phyloP scores from a whole-genome alignment of 2,797 vertebrate genomes.

The Diceros bicornis region DNA sequence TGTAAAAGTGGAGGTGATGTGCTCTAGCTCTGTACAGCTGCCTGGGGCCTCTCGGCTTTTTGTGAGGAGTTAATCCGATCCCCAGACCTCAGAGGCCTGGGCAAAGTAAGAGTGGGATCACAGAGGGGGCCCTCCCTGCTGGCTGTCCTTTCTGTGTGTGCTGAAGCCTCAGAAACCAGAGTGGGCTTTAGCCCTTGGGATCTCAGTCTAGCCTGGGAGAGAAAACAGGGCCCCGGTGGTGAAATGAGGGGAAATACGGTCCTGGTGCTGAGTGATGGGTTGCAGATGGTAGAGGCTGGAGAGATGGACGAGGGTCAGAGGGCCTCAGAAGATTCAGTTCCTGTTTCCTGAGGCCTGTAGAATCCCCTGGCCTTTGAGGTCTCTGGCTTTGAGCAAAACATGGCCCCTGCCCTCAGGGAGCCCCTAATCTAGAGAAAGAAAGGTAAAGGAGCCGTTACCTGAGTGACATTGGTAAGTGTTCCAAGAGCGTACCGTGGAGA shows the following conservation, averaged over 20 bases:
- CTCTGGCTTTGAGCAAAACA: neutral
- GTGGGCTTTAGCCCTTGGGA: neutral
- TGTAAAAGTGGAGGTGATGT: neutral
- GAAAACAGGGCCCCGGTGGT: neutral
- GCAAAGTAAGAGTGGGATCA: neutral
- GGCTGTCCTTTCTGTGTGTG: neutral
- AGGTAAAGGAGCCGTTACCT: neutral
- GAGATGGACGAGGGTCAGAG: neutral
- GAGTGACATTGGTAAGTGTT: neutral
- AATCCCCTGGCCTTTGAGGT: neutral
- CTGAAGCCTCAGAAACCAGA: neutral
- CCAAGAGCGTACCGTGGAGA: neutral
- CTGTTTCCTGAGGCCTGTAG: slow-evolving; percentile 56
- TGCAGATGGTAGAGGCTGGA: slow-evolving; percentile 70
- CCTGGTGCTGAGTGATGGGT: slow-evolving; percentile 60
- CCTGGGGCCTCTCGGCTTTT: neutral
- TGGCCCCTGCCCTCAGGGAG: neutral
- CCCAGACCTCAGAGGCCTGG: neutral
- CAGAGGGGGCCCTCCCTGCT: neutral
- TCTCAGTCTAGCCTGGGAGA: neutral
- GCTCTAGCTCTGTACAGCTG: neutral
- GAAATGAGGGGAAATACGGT: slow-evolving; percentile 56
- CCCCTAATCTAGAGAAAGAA: neutral
- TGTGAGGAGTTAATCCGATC: neutral
- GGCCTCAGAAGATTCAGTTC: slow-evolving; percentile 6